Conservation (phyloP, 35 echinoderm and acorn worm species). For the Heliocidaris erythrogramma region DNA sequence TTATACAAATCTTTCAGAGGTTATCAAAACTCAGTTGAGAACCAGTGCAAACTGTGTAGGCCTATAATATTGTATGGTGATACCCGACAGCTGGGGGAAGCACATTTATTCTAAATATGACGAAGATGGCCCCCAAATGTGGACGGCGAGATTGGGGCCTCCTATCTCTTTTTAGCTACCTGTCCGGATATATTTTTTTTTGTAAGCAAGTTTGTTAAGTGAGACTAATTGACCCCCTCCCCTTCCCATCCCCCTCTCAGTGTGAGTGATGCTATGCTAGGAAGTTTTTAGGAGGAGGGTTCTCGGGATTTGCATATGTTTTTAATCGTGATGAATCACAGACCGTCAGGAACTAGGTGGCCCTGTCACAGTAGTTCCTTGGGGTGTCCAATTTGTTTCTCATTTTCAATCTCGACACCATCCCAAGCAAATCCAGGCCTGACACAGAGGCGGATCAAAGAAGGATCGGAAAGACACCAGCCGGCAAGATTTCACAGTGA, state of each 20-base stretch:
- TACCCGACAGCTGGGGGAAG: too few species aligned
- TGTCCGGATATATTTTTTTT: background rate
- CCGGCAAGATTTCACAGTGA: background rate
- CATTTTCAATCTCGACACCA: background rate
- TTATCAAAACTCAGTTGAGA: too few species aligned
- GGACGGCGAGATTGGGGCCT: background rate
- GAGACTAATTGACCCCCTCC: conserved; percentile 7
- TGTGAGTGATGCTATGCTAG: background rate
- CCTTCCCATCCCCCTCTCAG: background rate
- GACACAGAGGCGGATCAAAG: background rate
- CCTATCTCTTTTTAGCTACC: background rate
- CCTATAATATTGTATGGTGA: too few species aligned
- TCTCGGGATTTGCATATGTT: background rate
- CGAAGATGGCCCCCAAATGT: background rate
- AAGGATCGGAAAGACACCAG: background rate
- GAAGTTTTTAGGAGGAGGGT: background rate
- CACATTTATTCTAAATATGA: too few species aligned
- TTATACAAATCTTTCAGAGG: too few species aligned
- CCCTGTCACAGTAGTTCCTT: conserved; percentile 23
- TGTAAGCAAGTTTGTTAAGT: background rate
- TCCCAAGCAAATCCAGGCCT: background rate
- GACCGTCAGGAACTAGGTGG: background rate
- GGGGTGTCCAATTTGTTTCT: conserved; percentile 4
- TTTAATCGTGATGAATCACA: conserved; percentile 37
- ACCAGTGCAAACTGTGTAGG: too few species aligned